Conservation (phyloP, 1,140 invertebrate genomes). For the Ephestia elutella region DNA sequence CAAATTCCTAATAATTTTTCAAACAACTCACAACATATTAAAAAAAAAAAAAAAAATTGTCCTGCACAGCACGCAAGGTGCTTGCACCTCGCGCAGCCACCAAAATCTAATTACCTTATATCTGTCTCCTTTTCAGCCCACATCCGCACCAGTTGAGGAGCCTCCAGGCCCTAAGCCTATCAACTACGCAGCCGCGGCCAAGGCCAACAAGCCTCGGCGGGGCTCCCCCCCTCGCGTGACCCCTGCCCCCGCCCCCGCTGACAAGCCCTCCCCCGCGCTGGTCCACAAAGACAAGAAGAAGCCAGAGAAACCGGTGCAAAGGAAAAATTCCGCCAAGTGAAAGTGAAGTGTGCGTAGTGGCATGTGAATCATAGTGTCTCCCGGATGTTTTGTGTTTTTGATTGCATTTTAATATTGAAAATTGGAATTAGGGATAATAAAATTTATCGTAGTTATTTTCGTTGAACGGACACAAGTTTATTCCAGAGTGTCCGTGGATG, state of each 20-base stretch:
- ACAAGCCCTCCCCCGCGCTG: constrained; percentile 17
- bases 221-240: constrained; percentile 28
- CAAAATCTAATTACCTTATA: no score
- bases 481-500: no score
- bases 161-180: constrained; percentile 45
- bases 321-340: constrained; percentile 43
- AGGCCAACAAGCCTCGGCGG: constrained; percentile 55
- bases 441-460: no score
- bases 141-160: constrained; percentile 21
- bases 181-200: constrained; percentile 64
- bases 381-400: not conserved
- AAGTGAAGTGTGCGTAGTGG: not conserved
- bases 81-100: no score
- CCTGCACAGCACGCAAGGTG: no score
- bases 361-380: not conserved
- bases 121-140: no score
- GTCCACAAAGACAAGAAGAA: constrained; percentile 21
- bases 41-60: no score
- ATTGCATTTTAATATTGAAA: not conserved
- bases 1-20: no score
- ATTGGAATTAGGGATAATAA: not conserved
- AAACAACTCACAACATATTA: no score
- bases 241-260: constrained; percentile 12
- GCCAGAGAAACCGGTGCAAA: constrained; percentile 31
- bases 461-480: no score